Percentiles rank a stretch among this genome's conserved stretches.
Conservation (phyloP, 2,888 invertebrate species). For the Melinaea menophilus region DNA sequence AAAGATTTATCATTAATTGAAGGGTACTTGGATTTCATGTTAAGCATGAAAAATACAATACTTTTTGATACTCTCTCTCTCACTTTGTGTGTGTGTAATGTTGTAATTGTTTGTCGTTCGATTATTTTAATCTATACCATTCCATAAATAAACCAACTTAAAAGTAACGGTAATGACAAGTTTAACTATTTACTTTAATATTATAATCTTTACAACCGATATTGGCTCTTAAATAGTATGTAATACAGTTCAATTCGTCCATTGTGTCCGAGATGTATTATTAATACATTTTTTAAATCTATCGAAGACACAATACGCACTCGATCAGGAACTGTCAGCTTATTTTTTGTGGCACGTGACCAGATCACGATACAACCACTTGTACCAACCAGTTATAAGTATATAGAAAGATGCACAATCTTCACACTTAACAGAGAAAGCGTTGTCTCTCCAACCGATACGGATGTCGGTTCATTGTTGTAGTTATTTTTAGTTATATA, state of each 20-base stretch:
- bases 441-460: background rate
- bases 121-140: background rate
- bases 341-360: conserved; percentile 42
- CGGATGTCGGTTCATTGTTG: too few relatives aligned
- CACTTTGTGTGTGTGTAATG: too few relatives aligned
- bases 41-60: too few relatives aligned
- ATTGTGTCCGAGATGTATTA: conserved; percentile 13
- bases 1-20: too few relatives aligned
- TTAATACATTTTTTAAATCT: conserved; percentile 37
- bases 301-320: conserved; percentile 50
- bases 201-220: background rate
- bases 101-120: too few relatives aligned
- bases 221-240: background rate
- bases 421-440: conserved; percentile 2
- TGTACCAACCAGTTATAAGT: conserved; percentile 22
- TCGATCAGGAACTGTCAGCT: conserved; percentile 62
- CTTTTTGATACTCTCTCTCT: too few relatives aligned
- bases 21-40: too few relatives aligned
- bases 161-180: background rate
- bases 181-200: background rate
- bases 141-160: background rate
- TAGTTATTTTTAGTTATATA: too few relatives aligned
- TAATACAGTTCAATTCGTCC: background rate
- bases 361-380: conserved; percentile 19
- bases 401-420: background rate